These are phyloP conservation scores for Calliphora vicina DNA, from an alignment of 1,140 invertebrate species.

Conservation along the genomic window DNA sequence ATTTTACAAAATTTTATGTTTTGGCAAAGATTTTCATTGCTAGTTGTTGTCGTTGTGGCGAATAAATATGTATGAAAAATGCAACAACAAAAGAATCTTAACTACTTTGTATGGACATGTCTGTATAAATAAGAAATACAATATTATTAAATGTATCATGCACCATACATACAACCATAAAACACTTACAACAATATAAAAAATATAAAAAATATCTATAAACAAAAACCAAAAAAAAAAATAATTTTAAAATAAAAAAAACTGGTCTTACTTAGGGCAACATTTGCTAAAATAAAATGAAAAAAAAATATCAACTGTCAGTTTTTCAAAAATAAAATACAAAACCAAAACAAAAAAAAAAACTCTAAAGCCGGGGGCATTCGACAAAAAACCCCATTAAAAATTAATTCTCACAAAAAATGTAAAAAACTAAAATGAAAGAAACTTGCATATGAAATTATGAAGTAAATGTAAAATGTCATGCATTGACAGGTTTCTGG, in stretches of 20 bases:
- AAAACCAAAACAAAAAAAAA: too few species aligned
- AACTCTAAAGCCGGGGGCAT: conserved; percentile 11
- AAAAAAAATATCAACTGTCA: conserved; percentile 40
- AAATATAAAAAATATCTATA: conserved; percentile 20
- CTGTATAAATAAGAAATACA: conserved; percentile 17
- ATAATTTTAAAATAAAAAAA: not conserved
- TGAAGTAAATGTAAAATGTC: conserved; percentile 42
- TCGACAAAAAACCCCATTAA: conserved; percentile 39
- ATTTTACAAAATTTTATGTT: not conserved
- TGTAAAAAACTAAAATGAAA: conserved; percentile 16
- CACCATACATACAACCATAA: not conserved
- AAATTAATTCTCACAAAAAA: conserved; percentile 40
- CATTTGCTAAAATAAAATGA: conserved; percentile 24
- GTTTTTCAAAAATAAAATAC: conserved; percentile 31
- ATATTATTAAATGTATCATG: conserved; percentile 30
- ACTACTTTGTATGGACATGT: not conserved
- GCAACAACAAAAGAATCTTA: too few species aligned
- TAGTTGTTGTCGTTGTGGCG: too few species aligned
- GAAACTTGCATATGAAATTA: conserved; percentile 36
- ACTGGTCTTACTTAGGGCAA: conserved; percentile 26
- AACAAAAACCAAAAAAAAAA: conserved; percentile 1
- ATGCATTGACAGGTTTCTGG: conserved; percentile 42
- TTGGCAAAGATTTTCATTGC: too few species aligned
- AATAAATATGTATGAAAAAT: too few species aligned
- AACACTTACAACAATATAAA: not conserved